Evolutionary conservation across 2,113 vertebrate species (phyloP), one percentile per base, ranked within the genome.

Genomic region (Athene cunicularia): DNA sequence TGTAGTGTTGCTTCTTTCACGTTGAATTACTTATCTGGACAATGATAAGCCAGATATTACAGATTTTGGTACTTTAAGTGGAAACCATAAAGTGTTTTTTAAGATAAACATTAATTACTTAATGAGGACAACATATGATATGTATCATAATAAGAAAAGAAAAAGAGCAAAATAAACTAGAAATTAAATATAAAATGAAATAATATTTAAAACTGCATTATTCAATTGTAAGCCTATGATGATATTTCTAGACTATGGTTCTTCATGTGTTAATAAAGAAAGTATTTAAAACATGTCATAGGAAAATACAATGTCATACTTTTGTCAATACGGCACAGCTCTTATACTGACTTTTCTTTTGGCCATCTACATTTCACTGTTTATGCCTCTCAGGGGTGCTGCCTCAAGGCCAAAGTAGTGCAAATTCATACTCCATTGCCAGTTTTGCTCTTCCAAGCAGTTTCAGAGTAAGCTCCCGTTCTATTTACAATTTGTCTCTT

Each of bases 61-160:
- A 71, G 79, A 56, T 59, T 75, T 93, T 90, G 30, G 53, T 90
- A 97, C 41, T 84, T 94, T 96, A 75, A 63, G 33, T 93, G 82
- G 80, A 97, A 96, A 85, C 41, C 50, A 84, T 80, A 66, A 95
- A 82, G 33, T 67, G 32, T 71, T 97, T 96, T 96, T 87, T 95
- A 92, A 97, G 91, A 93, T 30, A 97, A 79, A 8, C 28, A 92
- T 96, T 94, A 95, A 96, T 96, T 95, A 95, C 62, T 94, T 97
- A 91, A 33, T 86, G 50, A 90, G 70, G 16, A 6, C 7, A 96
- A 60, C 59, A 79, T 88, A 91, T 73, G 71, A 89, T 86, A 47
- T 96, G 17, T 60, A 50, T 60, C 22, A 52, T 50, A 74, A 52
- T 63, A 47, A 35, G 79, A 92, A 80, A 14, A 88, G 67, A 96